Percentiles rank a stretch among this genome's conserved stretches.
phyloP scores from a whole-genome alignment of 2,113 vertebrate species.

The Tupaia chinensis region DNA sequence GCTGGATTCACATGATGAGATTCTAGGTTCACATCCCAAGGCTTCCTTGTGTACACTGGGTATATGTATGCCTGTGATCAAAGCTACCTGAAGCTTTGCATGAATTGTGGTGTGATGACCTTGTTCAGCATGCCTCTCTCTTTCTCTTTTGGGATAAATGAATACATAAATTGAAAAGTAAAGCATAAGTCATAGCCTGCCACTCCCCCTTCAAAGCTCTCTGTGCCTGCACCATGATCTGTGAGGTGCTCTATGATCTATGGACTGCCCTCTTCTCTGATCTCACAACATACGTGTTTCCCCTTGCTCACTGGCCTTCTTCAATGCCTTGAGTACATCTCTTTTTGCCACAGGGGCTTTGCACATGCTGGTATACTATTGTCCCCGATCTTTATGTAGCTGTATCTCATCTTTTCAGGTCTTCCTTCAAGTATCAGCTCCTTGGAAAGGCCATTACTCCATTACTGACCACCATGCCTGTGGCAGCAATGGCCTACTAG shows the following conservation, averaged over 20 bases:
- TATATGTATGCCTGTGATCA: too few species aligned
- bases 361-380: background rate
- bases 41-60: too few species aligned
- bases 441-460: background rate
- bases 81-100: too few species aligned
- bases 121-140: too few species aligned
- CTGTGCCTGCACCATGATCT: background rate
- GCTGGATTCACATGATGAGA: too few species aligned
- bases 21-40: too few species aligned
- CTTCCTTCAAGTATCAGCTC: slow-evolving; percentile 6
- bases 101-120: too few species aligned
- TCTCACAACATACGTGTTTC: background rate
- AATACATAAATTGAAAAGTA: background rate
- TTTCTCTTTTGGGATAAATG: too few species aligned
- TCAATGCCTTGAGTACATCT: background rate
- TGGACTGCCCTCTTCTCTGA: background rate
- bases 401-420: background rate
- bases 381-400: background rate
- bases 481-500: background rate
- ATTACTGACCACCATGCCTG: background rate
- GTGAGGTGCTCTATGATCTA: background rate
- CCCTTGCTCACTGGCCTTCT: background rate
- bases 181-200: background rate
- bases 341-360: background rate
- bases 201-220: background rate